phyloP scores from a whole-genome alignment of 2,888 invertebrate species.

The Bimastos eiseni region DNA sequence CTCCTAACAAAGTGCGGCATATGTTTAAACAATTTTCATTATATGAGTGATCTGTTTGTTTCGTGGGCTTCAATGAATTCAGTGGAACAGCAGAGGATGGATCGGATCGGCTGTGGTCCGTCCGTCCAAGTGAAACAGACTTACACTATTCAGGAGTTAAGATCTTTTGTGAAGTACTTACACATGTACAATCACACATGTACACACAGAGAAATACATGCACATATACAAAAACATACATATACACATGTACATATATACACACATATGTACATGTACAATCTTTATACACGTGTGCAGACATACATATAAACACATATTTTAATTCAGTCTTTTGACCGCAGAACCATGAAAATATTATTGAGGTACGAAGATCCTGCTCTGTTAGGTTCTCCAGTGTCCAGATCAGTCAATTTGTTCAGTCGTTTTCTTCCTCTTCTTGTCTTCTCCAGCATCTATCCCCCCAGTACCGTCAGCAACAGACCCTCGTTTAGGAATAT shows the following conservation, averaged over 20 bases:
- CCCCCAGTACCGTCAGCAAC: no score
- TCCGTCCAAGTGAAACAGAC: background rate
- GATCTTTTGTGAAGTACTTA: no score
- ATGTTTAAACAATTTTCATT: background rate
- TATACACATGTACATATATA: background rate
- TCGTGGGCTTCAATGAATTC: background rate
- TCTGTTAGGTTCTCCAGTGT: no score
- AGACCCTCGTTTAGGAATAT: no score
- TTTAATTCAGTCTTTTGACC: no score
- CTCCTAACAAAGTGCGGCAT: background rate
- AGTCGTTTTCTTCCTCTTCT: no score
- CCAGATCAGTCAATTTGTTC: no score
- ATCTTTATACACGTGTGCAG: background rate
- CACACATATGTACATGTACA: background rate
- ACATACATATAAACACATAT: background rate
- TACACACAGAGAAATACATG: no score
- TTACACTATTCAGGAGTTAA: background rate
- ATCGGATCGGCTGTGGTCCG: background rate
- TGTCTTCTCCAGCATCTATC: no score
- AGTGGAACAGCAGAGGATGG: background rate
- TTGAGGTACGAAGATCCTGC: no score
- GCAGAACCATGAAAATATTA: no score
- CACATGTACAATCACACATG: no score
- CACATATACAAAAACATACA: background rate
- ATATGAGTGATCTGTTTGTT: background rate